These are phyloP conservation scores for Eumaeus atala DNA, from an alignment of 1,140 invertebrate genomes.

Conservation along the genomic window DNA sequence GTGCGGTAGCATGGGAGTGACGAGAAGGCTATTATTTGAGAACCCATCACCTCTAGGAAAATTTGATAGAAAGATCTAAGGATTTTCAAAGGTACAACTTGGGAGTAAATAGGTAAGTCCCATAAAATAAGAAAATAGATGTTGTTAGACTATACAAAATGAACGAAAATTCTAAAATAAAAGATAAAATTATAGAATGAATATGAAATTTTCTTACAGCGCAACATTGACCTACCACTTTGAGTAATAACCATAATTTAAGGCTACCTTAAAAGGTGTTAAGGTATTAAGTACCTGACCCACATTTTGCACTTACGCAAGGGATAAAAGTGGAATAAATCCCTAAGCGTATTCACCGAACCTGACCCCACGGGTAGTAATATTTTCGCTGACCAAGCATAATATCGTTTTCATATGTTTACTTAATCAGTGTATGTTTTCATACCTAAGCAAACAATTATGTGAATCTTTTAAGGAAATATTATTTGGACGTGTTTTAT, in stretches of 20 bases:
- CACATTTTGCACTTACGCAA: conserved; percentile 20
- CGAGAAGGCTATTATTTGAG: too few species aligned
- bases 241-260: conserved; percentile 5
- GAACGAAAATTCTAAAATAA: too few species aligned
- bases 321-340: conserved; percentile 28
- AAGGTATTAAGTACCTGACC: conserved; percentile 7
- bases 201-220: too few species aligned
- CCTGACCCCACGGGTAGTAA: conserved; percentile 6
- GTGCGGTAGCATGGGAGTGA: too few species aligned
- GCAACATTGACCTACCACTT: neutral
- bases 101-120: too few species aligned
- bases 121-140: too few species aligned
- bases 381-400: conserved; percentile 33
- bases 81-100: too few species aligned
- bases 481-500: too few species aligned
- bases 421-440: conserved; percentile 39
- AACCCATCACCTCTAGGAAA: too few species aligned
- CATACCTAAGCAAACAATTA: conserved; percentile 40
- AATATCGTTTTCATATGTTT: conserved; percentile 40
- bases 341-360: conserved; percentile 30
- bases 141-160: too few species aligned
- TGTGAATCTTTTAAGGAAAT: neutral
- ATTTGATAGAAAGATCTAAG: too few species aligned
- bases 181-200: too few species aligned
- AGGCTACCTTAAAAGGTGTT: conserved; percentile 7